Evolutionary conservation across 1,140 invertebrate species (phyloP).

Genomic region (Cecropterus lyciades): DNA sequence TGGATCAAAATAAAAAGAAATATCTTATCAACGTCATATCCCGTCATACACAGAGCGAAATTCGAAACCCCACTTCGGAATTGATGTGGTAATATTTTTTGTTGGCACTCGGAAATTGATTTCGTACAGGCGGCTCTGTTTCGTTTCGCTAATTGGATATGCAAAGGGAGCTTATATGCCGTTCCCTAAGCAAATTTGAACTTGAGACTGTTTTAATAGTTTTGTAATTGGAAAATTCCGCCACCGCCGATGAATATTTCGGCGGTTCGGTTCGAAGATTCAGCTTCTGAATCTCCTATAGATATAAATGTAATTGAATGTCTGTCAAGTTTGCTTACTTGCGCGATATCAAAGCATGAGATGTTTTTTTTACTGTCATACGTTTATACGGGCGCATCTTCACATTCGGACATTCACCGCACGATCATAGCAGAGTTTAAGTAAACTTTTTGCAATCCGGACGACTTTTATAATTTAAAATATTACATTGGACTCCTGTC

Average conservation of each 20-base stretch:
- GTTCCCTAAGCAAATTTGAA: constrained; percentile 29
- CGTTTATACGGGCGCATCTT: no score
- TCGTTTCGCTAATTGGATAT: constrained; percentile 42
- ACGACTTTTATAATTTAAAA: no score
- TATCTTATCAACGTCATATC: constrained; percentile 9
- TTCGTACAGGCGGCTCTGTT: constrained; percentile 37
- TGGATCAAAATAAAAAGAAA: constrained; percentile 10
- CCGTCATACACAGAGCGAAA: constrained; percentile 18
- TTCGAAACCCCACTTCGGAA: constrained; percentile 19
- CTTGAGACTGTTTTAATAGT: constrained; percentile 9
- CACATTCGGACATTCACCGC: no score
- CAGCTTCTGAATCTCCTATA: background rate
- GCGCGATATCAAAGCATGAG: background rate
- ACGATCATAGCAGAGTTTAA: no score
- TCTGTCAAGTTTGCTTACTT: background rate
- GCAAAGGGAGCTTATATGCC: constrained; percentile 28
- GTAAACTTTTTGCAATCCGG: no score
- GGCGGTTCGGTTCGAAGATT: background rate
- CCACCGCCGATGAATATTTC: background rate
- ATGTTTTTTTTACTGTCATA: background rate
- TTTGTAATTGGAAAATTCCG: constrained; percentile 15
- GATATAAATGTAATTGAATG: background rate
- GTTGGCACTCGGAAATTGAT: constrained; percentile 41
- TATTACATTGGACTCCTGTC: no score
- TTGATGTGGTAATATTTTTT: constrained; percentile 39